Conservation (phyloP, 2,797 vertebrate species). For the Cryptoprocta ferox region DNA sequence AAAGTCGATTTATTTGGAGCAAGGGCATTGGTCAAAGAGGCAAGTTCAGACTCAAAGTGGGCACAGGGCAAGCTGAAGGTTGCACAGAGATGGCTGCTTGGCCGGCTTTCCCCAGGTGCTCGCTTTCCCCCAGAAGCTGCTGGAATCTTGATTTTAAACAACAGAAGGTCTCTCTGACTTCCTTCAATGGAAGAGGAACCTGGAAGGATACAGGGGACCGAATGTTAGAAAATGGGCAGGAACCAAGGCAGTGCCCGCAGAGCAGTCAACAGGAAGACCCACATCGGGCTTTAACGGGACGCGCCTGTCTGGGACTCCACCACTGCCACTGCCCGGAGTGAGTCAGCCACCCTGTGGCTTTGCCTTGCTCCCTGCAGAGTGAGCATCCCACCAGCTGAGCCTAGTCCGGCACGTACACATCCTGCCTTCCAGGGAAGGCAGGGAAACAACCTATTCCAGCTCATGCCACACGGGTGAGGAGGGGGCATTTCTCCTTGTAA, state of each 20-base stretch:
- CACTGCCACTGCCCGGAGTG: background rate
- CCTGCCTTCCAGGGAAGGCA: background rate
- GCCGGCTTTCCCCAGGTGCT: background rate
- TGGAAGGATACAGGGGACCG: background rate
- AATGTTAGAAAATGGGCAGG: background rate
- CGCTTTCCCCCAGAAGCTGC: background rate
- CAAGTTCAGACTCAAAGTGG: background rate
- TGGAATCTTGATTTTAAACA: background rate
- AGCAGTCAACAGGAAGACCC: background rate
- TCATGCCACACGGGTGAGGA: too few species aligned
- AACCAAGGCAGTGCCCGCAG: background rate
- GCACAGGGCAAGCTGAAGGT: background rate
- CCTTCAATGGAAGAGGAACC: background rate
- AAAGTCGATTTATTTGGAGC: background rate
- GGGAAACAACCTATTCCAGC: background rate
- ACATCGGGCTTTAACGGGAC: background rate
- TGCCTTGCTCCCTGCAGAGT: background rate
- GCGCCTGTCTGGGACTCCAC: background rate
- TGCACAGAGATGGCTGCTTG: fast-evolving
- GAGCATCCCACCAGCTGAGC: background rate
- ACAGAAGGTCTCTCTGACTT: background rate
- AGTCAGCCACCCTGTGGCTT: background rate
- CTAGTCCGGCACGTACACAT: background rate
- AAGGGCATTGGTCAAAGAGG: background rate
- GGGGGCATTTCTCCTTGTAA: background rate